A percentile compares a stretch with the other conserved stretches of the same genome.
phyloP scores from a whole-genome alignment of 1,140 invertebrate species.

The Drosophila tsacasi region DNA sequence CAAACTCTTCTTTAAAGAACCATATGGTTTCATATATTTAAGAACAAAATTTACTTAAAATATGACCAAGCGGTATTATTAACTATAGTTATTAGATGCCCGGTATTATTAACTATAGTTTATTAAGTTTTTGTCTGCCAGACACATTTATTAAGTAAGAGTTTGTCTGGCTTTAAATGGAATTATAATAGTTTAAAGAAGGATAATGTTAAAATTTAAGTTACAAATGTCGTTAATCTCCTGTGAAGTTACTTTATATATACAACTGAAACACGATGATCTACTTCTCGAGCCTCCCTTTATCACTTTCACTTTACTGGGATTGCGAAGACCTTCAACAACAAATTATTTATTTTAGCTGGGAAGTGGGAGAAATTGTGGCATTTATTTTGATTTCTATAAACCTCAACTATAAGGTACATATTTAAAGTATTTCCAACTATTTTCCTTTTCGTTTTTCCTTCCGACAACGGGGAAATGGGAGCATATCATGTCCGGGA shows the following conservation, averaged over 20 bases:
- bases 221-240: no score
- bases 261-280: background rate
- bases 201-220: no score
- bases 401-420: slow-evolving; percentile 18
- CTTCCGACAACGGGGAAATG: slow-evolving; percentile 30
- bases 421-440: slow-evolving; percentile 29
- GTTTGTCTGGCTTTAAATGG: background rate
- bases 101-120: no score
- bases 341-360: background rate
- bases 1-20: no score
- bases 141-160: no score
- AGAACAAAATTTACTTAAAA: no score
- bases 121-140: no score
- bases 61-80: no score
- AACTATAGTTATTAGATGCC: no score
- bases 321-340: background rate
- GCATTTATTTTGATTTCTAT: slow-evolving; percentile 10
- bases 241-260: background rate
- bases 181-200: background rate
- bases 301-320: background rate
- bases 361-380: slow-evolving; percentile 2
- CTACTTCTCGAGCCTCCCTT: background rate
- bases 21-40: no score
- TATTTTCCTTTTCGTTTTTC: slow-evolving; percentile 13
- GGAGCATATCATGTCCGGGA: slow-evolving; percentile 40